Conservation (phyloP, 2,113 vertebrate species). For the Dromiciops gliroides region DNA sequence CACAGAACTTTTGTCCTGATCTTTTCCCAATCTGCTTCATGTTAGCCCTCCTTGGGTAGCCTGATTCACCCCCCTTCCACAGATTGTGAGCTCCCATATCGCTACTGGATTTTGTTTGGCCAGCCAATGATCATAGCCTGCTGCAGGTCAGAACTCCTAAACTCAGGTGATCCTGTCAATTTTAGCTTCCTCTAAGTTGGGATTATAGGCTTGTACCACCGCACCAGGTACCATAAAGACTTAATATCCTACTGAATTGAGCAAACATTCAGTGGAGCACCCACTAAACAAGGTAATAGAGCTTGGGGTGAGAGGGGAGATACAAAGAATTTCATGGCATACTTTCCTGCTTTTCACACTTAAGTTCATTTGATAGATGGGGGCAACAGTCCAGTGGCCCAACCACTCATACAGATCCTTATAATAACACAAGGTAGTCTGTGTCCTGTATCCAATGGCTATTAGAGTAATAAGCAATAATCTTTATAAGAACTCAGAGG, state of each 20-base stretch:
- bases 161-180: too few species aligned
- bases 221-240: background rate
- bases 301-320: background rate
- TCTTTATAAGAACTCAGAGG: background rate
- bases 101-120: too few species aligned
- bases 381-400: background rate
- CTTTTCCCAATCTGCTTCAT: too few species aligned
- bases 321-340: background rate
- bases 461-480: background rate
- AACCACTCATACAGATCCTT: background rate
- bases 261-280: background rate
- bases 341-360: background rate
- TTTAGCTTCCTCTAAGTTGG: too few species aligned
- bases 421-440: background rate
- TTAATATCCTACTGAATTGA: background rate
- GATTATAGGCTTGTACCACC: too few species aligned
- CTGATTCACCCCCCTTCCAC: too few species aligned
- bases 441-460: background rate
- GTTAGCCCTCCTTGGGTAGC: too few species aligned
- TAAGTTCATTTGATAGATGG: background rate
- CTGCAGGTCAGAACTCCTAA: too few species aligned
- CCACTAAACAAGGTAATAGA: background rate
- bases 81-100: too few species aligned
- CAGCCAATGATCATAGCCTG: too few species aligned
- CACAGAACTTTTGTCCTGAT: too few species aligned